Base-by-base conservation (phyloP, 2,797 vertebrate species). In the Myiothlypis chrysogaster region DNA sequence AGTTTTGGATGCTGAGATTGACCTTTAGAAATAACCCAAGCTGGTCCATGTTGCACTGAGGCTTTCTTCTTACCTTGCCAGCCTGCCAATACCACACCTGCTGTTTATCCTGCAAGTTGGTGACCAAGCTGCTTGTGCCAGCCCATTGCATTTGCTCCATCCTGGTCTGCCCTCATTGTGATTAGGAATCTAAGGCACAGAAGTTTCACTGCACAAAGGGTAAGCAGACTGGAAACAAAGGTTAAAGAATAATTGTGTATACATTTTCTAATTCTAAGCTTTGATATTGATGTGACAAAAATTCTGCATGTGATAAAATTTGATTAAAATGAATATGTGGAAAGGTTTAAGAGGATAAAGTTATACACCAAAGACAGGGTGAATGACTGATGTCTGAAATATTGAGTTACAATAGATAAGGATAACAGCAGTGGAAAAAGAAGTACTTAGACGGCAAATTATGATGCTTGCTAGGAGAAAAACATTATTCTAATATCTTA, bases 191-290 rank as follows among this genome's bases (percentile, higher is more conserved):
- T 46, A 61, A 78, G 37, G 17, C 20, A 81, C 17, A 50, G 28
- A 52, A 79, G 3, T 63, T 64, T 61, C 8, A 30, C 15, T 50
- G 17, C 56, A 60, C 23, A 52, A 66, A 39, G 6, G 8, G 6
- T 21, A 73, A 10, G 4, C 8, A 82, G 65, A 60, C 2, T 28
- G 30, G 22, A 46, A 52, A 23, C 12, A 18, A 76, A 10, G 19
- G 4, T 12, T 2, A 4, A 17, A 52, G 70, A 41, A 7, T 9
- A 23, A 6, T 18, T 13, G 2, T 8, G 2, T 11, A 22, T 4
- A 3, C 3, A 79, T 61, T 50, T 65, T 80, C 25, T 87, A 37
- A 56, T 78, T 64, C 64, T 90, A n/a, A 10, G 15, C 4, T 77
- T 59, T 53, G 6, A 5, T 52, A 55, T 3, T 21, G 15, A 24